These are phyloP conservation scores for Ernsta delagoae DNA, from an alignment of 2,888 invertebrate genomes.

Conservation along the genomic window DNA sequence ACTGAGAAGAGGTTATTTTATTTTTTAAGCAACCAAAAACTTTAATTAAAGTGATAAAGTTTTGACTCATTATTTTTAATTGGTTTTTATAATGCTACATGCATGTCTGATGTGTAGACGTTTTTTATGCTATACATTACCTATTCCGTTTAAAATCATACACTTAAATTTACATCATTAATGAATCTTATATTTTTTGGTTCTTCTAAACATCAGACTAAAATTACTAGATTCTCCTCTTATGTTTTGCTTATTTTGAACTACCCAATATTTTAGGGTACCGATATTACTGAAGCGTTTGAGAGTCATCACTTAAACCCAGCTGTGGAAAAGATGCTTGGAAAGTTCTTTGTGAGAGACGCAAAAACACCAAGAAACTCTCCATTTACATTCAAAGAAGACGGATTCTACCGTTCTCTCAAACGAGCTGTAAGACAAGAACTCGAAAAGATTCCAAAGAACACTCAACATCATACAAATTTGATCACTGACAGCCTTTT, in stretches of 20 bases:
- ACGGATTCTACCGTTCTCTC: conserved; percentile 90
- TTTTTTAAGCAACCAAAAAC: no score
- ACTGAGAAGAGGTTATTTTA: no score
- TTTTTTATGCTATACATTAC: no score
- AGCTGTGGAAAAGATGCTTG: conserved; percentile 84
- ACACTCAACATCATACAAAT: conserved; percentile 50
- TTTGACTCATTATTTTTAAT: no score
- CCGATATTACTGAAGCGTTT: conserved; percentile 87
- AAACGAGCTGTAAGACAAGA: conserved; percentile 84
- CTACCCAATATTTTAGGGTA: conserved; percentile 82
- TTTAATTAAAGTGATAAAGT: no score
- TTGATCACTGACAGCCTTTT: conserved; percentile 69
- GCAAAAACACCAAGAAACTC: conserved; percentile 87
- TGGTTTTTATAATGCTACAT: no score
- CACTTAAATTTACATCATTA: no score
- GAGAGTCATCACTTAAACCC: conserved; percentile 83
- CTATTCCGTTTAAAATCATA: no score
- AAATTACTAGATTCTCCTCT: no score
- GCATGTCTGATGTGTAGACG: no score
- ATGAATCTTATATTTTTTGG: no score
- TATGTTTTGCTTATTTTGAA: conserved; percentile 64
- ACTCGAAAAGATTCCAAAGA: conserved; percentile 79
- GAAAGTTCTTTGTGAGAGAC: conserved; percentile 87
- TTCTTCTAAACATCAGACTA: no score
- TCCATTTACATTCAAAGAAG: conserved; percentile 89